Evolutionary conservation across 2,113 vertebrate genomes (phyloP).

Genomic region (Percina caprodes): DNA sequence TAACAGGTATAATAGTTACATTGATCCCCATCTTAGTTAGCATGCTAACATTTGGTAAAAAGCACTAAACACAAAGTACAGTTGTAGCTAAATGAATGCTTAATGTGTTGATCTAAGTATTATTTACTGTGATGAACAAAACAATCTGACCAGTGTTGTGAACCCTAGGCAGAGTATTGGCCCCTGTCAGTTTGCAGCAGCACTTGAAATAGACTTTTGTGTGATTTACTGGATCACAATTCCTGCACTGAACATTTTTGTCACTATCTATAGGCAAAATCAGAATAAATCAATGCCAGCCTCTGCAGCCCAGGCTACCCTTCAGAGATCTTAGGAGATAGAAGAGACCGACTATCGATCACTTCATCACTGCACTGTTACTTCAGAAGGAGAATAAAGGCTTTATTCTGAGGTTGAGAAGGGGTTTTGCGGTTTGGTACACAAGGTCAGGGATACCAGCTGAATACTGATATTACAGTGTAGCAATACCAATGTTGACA

Average conservation of each 20-base stretch:
- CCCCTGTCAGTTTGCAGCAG: constrained; percentile 24
- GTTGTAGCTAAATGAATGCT: too few relatives aligned
- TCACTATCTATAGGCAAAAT: constrained; percentile 67
- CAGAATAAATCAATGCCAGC: constrained; percentile 68
- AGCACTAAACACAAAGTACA: not conserved
- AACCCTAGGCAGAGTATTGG: constrained; percentile 19
- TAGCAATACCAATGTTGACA: constrained; percentile 61
- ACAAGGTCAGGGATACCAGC: constrained; percentile 74
- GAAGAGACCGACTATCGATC: constrained; percentile 75
- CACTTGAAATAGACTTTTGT: constrained; percentile 50
- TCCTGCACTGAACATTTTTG: constrained; percentile 43
- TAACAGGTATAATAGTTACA: not conserved
- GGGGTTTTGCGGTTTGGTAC: constrained; percentile 56
- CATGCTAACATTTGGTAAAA: not conserved
- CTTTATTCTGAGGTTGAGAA: constrained; percentile 59
- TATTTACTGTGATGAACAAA: constrained; percentile 4
- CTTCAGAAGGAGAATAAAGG: constrained; percentile 74
- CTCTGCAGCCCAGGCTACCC: constrained; percentile 68
- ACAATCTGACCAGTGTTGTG: not conserved
- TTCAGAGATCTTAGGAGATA: constrained; percentile 72
- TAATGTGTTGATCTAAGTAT: not conserved
- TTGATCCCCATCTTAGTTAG: not conserved
- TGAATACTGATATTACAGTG: constrained; percentile 60
- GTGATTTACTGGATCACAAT: constrained; percentile 62
- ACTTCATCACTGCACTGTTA: constrained; percentile 76